Base-by-base conservation (phyloP, 2,888 invertebrate genomes). In the Athalia cordata region DNA sequence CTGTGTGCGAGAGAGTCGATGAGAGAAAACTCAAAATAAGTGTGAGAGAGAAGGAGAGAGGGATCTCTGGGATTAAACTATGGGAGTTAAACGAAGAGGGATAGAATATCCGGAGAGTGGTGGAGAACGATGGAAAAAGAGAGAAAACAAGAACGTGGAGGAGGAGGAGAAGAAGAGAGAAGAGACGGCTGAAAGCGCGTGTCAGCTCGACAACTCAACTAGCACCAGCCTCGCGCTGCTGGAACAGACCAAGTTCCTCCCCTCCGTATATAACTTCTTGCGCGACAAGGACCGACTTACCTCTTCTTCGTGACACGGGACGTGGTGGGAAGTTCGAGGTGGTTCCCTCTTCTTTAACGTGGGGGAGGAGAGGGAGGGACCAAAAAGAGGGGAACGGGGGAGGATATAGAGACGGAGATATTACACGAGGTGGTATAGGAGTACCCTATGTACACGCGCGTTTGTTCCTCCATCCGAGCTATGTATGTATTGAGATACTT, bases 131-230 rank as follows among this genome's bases (percentile, higher is more conserved):
- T n/a, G 62, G 77, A 75, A 55, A 55, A 13, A 67, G 77, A 57
- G 75, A 66, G 67, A 55, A 66, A 74, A 55, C 45, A 72, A 77
- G 77, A 77, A 78, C 11, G 57, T 29, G 65, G 65, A 67, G 47
- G 68, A 62, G 74, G 66, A 70, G 47, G 70, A 59, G 67, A 62
- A 74, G 66, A 74, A 49, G 77, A 66, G 70, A 70, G 79, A 76
- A 75, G 78, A 52, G 64, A 57, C 81, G 83, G 65, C 64, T 82
- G 82, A 82, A 81, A 86, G 86, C 89, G 88, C 88, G 89, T 89
- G 90, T 89, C 90, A 89, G 88, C 87, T 89, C 89, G 89, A 90
- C 90, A 90, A 90, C 90, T 89, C 90, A 90, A 90, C 90, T 90
- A 90, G 89, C 90, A 87, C 88, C 87, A 87, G 81, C 83, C 85